Evolutionary conservation across 2,113 vertebrate species (phyloP).

Genomic region (Barnardius zonarius): DNA sequence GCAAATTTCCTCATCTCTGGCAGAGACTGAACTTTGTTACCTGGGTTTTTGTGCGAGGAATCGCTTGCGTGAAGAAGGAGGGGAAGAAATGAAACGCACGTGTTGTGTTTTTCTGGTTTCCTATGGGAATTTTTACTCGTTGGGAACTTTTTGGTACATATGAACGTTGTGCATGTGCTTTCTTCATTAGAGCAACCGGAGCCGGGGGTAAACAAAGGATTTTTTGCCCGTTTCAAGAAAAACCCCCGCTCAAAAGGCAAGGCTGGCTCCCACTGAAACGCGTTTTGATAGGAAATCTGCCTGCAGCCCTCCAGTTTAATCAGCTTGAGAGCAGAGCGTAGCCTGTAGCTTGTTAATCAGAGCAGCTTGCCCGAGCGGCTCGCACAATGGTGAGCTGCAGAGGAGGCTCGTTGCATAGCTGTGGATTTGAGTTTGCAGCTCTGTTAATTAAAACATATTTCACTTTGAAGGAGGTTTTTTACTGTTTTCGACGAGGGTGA

Average conservation of each 20-base stretch:
- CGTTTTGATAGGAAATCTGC: conserved; percentile 47
- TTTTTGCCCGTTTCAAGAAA: background rate
- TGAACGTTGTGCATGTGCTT: background rate
- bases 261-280: conserved; percentile 3
- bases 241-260: background rate
- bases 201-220: background rate
- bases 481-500: conserved; percentile 35
- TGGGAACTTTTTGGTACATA: background rate
- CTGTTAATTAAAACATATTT: conserved; percentile 62
- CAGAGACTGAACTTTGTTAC: background rate
- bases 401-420: conserved; percentile 25
- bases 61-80: background rate
- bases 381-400: background rate
- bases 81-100: background rate
- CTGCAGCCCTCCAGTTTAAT: conserved; percentile 49
- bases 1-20: background rate
- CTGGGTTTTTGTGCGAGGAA: background rate
- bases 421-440: conserved; percentile 54
- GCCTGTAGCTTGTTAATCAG: conserved; percentile 58
- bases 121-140: background rate
- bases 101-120: background rate
- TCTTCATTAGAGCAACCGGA: background rate
- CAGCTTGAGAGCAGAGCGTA: conserved; percentile 18
- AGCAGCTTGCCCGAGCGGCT: conserved; percentile 22
- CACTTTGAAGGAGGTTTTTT: conserved; percentile 49